These are phyloP conservation scores for Sitobion miscanthi DNA, from an alignment of 1,140 invertebrate species.

Conservation along the genomic window DNA sequence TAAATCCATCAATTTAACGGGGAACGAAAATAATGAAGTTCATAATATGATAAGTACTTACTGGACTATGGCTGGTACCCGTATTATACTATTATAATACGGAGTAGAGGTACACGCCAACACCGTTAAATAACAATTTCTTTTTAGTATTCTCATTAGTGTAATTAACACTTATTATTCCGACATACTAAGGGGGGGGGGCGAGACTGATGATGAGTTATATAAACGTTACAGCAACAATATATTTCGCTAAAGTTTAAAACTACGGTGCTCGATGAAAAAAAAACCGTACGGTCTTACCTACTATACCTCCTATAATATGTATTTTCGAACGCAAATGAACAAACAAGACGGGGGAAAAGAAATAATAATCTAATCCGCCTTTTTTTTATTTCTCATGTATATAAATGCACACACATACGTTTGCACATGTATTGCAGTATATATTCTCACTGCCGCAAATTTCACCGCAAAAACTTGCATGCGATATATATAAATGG, in stretches of 20 bases:
- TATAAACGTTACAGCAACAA: not conserved
- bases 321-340: not conserved
- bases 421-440: not conserved
- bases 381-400: not conserved
- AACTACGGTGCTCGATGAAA: not conserved
- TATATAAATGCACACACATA: not conserved
- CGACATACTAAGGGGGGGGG: no score
- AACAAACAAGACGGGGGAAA: not conserved
- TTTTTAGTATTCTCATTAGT: conserved; percentile 24
- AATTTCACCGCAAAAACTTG: not conserved
- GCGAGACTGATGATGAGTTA: not conserved
- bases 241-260: not conserved
- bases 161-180: not conserved
- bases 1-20: not conserved
- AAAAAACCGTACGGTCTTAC: not conserved
- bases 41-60: not conserved
- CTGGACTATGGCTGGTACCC: not conserved
- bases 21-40: not conserved
- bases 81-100: not conserved
- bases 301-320: not conserved
- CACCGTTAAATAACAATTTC: conserved; percentile 22
- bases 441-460: not conserved
- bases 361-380: not conserved
- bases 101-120: not conserved
- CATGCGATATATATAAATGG: not conserved